These are phyloP conservation scores for Lasioglossum oenotherae DNA, from an alignment of 2,888 invertebrate genomes.

Conservation along the genomic window DNA sequence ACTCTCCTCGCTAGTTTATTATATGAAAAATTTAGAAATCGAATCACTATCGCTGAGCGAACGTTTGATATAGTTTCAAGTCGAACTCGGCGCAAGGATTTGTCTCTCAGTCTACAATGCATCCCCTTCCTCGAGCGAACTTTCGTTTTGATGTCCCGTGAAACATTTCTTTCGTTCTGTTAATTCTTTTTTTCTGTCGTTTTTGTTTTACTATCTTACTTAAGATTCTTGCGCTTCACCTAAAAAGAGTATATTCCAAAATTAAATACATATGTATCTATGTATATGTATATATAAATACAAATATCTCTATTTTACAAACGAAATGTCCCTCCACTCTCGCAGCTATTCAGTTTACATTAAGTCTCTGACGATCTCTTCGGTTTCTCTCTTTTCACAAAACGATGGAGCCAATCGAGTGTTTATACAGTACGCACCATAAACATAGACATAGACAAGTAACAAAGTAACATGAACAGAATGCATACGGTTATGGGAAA, in stretches of 20 bases:
- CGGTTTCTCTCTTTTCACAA: conserved; percentile 22
- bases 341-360: conserved; percentile 25
- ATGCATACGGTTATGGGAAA: background rate
- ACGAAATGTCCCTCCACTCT: conserved; percentile 23
- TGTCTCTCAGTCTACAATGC: conserved; percentile 27
- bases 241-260: conserved; percentile 51
- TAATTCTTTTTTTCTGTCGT: background rate
- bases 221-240: conserved; percentile 39
- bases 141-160: background rate
- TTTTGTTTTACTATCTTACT: conserved; percentile 25
- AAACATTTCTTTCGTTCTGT: background rate
- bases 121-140: background rate
- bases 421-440: conserved; percentile 5
- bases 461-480: background rate
- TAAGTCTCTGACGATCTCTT: conserved; percentile 6
- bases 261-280: conserved; percentile 47
- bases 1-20: conserved; percentile 14
- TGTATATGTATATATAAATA: conserved; percentile 32
- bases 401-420: conserved; percentile 17
- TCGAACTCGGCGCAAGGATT: conserved; percentile 27
- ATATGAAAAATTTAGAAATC: conserved; percentile 38
- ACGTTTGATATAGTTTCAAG: conserved; percentile 6
- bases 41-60: conserved; percentile 10
- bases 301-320: conserved; percentile 36
- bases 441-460: conserved; percentile 22